Evolutionary conservation across 2,888 invertebrate species (phyloP).

Genomic region (Standfussiana lucernea): DNA sequence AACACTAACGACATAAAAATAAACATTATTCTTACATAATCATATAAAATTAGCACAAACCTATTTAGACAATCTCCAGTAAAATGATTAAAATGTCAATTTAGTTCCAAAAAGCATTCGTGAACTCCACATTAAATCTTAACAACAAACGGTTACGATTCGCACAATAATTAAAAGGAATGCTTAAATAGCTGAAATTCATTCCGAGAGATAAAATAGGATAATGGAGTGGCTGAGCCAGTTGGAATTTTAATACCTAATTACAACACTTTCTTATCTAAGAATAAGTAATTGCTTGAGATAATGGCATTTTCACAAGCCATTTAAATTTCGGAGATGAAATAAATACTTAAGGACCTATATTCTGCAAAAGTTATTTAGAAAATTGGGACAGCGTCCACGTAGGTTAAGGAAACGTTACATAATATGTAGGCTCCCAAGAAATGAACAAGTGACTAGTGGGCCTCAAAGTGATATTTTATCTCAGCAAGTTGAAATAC

Average conservation of each 20-base stretch:
- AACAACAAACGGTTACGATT: slow-evolving; percentile 13
- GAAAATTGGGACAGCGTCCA: not conserved
- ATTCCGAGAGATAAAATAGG: slow-evolving; percentile 48
- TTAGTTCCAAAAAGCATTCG: not conserved
- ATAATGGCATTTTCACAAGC: not conserved
- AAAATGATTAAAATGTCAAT: not conserved
- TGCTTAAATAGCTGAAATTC: slow-evolving; percentile 45
- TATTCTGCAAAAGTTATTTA: not conserved
- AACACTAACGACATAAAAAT: not conserved
- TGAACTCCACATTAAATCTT: slow-evolving; percentile 36
- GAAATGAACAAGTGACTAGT: not conserved
- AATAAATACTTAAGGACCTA: not conserved
- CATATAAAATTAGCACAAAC: not conserved
- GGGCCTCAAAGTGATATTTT: not conserved
- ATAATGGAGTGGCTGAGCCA: slow-evolving; percentile 52
- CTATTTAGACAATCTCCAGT: slow-evolving; percentile 16
- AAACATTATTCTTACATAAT: not conserved
- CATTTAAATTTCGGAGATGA: not conserved
- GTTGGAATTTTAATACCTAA: slow-evolving; percentile 59
- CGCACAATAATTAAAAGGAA: slow-evolving; percentile 47
- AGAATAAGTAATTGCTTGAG: slow-evolving; percentile 15
- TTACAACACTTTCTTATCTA: slow-evolving; percentile 36
- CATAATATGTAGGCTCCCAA: not conserved
- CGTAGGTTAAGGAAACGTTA: not conserved
- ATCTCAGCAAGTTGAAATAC: not conserved